Base-by-base conservation (phyloP, 2,888 invertebrate species). In the Noctua pronuba region DNA sequence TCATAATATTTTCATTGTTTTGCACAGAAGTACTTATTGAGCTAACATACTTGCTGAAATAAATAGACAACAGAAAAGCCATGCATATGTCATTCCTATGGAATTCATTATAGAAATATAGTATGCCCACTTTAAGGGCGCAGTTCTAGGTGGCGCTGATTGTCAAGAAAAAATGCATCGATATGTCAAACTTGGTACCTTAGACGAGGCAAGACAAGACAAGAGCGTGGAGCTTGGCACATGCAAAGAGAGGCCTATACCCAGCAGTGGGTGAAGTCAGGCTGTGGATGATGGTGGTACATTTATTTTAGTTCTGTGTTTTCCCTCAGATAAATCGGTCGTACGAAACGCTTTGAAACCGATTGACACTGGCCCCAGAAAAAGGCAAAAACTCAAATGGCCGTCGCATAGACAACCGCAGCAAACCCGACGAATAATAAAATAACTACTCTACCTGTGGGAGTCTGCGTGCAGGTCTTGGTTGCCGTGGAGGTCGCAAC, bases 391-490 rank as follows among this genome's bases (percentile, higher is more conserved):
- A 24, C 24, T 49, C 21, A 52, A 35, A 49, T 49, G 21, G 21
- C 21, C 2, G 24, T 49, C 49, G 52, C 52, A 16, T 2, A 7
- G 21, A 44, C 55, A 73, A 18, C 41, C 16, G 7, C 16, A 28
- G 1, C 6, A 58, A 28, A 58, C 58, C 28, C 28, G 5, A n/a
- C 11, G 24, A n/a, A 52, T 13, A 55, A n/a, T 13, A 55, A 55
- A 55, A 41, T n/a, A 3, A n/a, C 24, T 31, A 21, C 28, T 24
- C 44, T 92, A 96, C 98, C 97, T 98, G 97, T 77, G 97, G 97
- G 73, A 97, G 94, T 91, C 97, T 94, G 73, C 94, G 94, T 75
- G 94, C 93, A 38, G 97, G 96, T 70, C 95, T 90, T 6, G 96
- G 96, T 66, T 95, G 94, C 66, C 95, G 90, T 13, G 95, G 94